Evolutionary conservation across 2,113 vertebrate species (phyloP).

Genomic region (rabbit (Oryctolagus cuniculus)): mOryCun1.1 NC_091441.1:118898001-118898500

Average conservation of each 20-base stretch:
- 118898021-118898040: neutral
- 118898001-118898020: neutral
- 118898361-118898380: neutral
- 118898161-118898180: too few relatives aligned
- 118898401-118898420: too few relatives aligned
- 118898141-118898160: neutral
- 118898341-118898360: neutral
- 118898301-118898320: neutral
- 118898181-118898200: neutral
- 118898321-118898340: neutral
- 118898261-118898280: neutral
- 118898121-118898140: constrained; percentile 1
- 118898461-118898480: neutral
- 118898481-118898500: neutral
- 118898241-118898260: neutral
- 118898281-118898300: neutral
- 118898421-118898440: neutral
- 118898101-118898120: neutral
- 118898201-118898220: neutral
- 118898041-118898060: neutral
- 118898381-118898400: neutral
- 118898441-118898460: neutral
- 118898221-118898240: neutral
- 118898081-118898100: neutral
- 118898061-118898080: neutral